These are phyloP conservation scores for Oligia fasciuncula DNA, from an alignment of 2,888 invertebrate species.

Conservation along the genomic window DNA sequence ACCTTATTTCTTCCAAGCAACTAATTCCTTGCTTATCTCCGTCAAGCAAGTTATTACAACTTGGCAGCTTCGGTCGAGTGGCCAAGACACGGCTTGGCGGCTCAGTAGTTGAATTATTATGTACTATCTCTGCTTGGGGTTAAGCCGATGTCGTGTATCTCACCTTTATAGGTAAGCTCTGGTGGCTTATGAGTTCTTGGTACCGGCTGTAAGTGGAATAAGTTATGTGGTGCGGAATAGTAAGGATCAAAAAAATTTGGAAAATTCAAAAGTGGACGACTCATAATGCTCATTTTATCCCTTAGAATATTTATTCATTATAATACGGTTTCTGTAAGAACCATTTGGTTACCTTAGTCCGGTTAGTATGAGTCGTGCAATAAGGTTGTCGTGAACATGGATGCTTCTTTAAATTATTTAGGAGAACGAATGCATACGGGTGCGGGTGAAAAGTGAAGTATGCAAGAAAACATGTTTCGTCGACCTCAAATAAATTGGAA, in stretches of 20 bases:
- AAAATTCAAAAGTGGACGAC: no score
- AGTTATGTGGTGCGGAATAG: slow-evolving; percentile 1
- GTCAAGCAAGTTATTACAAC: slow-evolving; percentile 47
- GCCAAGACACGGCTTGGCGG: slow-evolving; percentile 31
- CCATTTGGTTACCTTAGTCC: no score
- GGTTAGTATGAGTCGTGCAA: no score
- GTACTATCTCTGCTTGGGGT: slow-evolving; percentile 11
- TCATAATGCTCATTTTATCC: no score
- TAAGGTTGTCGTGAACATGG: no score
- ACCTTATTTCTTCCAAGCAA: slow-evolving; percentile 33
- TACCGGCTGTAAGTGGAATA: slow-evolving; percentile 32
- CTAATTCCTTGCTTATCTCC: slow-evolving; percentile 42
- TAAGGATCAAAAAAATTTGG: background rate
- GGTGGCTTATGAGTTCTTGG: slow-evolving; percentile 20
- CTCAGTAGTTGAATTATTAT: slow-evolving; percentile 55
- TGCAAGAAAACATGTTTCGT: background rate
- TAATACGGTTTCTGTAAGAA: no score
- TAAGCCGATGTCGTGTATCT: slow-evolving; percentile 25
- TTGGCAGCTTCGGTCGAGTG: slow-evolving; percentile 32
- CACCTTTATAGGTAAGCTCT: slow-evolving; percentile 19
- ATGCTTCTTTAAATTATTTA: background rate
- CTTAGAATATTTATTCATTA: no score
- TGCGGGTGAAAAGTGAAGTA: background rate
- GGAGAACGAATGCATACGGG: background rate
- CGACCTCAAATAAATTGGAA: background rate